phyloP scores from a whole-genome alignment of 1,140 invertebrate genomes.

The Nautilus pompilius region DNA sequence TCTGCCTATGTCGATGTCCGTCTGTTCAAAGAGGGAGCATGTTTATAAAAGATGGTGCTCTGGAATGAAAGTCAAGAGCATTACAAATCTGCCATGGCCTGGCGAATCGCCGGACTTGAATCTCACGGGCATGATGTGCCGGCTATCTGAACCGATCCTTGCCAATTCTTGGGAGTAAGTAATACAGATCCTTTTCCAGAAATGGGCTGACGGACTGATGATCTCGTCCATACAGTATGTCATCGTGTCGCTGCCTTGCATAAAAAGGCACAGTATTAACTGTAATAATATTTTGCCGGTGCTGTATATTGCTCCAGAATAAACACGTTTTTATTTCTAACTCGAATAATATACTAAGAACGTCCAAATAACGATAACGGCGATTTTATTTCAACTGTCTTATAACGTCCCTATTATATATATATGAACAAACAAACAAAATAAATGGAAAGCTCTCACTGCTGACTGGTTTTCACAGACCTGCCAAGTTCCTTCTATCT shows the following conservation, averaged over 20 bases:
- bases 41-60: too few species aligned
- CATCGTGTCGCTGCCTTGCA: neutral
- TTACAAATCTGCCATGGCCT: too few species aligned
- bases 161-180: too few species aligned
- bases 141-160: too few species aligned
- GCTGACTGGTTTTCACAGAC: conserved; percentile 34
- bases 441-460: neutral
- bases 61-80: too few species aligned
- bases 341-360: neutral
- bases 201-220: neutral
- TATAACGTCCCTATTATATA: neutral
- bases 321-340: neutral
- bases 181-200: neutral
- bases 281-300: neutral
- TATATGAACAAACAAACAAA: neutral
- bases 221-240: neutral
- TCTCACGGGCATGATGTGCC: too few species aligned
- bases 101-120: too few species aligned
- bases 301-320: neutral
- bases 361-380: neutral
- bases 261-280: neutral
- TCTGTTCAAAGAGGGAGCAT: too few species aligned
- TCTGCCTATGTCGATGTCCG: too few species aligned
- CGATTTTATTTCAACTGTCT: neutral
- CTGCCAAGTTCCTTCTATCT: conserved; percentile 64